These are phyloP conservation scores for Merluccius polli DNA, from an alignment of 2,797 vertebrate genomes.

Conservation along the genomic window DNA sequence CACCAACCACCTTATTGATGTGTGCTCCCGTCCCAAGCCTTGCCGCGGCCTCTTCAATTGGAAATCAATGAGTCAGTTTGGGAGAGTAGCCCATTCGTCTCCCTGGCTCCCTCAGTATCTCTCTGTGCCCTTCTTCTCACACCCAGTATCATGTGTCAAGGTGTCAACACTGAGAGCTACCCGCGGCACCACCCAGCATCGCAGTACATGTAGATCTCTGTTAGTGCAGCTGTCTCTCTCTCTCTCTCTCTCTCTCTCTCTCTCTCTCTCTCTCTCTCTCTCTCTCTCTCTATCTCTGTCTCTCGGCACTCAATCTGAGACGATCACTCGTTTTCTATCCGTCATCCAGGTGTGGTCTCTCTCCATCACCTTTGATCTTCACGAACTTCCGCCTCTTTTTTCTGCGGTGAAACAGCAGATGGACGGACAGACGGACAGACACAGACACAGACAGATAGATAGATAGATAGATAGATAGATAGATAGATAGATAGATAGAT, in stretches of 20 bases:
- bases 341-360: too few species aligned
- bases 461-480: too few species aligned
- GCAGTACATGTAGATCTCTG: not conserved
- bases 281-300: not conserved
- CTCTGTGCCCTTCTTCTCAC: slow-evolving; percentile 3
- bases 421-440: too few species aligned
- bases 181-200: not conserved
- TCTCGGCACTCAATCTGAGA: not conserved
- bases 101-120: slow-evolving; percentile 19
- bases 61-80: slow-evolving; percentile 53
- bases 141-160: not conserved
- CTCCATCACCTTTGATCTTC: too few species aligned
- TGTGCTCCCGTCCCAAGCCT: slow-evolving; percentile 23
- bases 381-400: too few species aligned
- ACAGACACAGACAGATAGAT: too few species aligned
- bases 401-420: too few species aligned
- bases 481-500: too few species aligned
- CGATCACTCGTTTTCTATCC: too few species aligned
- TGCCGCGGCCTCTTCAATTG: slow-evolving; percentile 38
- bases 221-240: not conserved
- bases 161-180: not conserved
- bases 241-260: not conserved
- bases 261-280: not conserved
- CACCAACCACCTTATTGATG: not conserved
- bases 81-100: slow-evolving; percentile 18